Conservation (phyloP, 2,113 vertebrate species). For the Ramphastos sulfuratus region DNA sequence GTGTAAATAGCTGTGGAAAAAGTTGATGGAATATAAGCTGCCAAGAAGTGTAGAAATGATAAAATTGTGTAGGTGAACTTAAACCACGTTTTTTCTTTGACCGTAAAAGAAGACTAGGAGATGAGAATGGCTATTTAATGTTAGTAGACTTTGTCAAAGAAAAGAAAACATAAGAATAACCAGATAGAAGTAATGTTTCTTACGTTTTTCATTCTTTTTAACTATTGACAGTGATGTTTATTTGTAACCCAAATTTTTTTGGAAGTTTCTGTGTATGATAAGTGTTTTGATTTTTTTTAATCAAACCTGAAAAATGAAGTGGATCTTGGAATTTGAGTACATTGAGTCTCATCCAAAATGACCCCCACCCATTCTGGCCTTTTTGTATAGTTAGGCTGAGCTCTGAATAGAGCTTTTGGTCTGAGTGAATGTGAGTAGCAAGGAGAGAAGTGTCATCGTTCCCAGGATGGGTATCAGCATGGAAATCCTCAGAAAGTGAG, state of each 20-base stretch:
- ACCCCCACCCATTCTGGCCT: background rate
- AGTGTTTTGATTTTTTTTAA: background rate
- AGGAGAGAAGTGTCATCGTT: background rate
- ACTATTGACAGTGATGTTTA: background rate
- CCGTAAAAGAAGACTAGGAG: background rate
- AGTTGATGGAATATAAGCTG: background rate
- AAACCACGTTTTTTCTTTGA: background rate
- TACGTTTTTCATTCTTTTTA: background rate
- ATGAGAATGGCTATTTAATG: background rate
- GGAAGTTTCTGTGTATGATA: background rate
- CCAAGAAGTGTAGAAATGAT: background rate
- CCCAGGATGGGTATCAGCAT: background rate
- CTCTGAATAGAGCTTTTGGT: background rate
- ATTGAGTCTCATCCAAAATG: background rate
- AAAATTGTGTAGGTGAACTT: background rate
- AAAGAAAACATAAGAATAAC: background rate
- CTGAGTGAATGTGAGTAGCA: background rate
- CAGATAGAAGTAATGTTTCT: background rate
- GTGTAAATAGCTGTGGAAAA: background rate
- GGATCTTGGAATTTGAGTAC: background rate
- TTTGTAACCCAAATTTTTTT: background rate
- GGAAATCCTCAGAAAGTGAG: background rate
- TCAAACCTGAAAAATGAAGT: background rate
- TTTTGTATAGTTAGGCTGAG: background rate
- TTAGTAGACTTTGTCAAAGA: background rate